A percentile compares a stretch with the other conserved stretches of the same genome.
Evolutionary conservation across 2,113 vertebrate species (phyloP).

Genomic region (Taxidea taxus): DNA sequence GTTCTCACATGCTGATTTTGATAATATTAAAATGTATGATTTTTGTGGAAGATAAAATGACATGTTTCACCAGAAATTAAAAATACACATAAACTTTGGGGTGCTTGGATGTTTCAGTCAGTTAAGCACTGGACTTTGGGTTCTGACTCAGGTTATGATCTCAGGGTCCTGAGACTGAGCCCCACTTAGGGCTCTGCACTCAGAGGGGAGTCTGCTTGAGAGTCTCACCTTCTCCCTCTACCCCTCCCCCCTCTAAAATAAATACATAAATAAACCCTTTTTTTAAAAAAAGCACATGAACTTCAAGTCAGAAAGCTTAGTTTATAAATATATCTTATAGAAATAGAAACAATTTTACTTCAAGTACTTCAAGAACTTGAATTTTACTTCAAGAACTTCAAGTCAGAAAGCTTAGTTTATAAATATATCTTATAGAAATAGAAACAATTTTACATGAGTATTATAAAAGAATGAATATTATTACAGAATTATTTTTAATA

Average conservation of each 20-base stretch:
- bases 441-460: not conserved
- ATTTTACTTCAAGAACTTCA: too few species aligned
- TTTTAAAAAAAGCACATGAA: not conserved
- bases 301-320: not conserved
- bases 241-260: not conserved
- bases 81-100: not conserved
- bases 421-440: not conserved
- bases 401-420: not conserved
- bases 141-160: not conserved
- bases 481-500: not conserved
- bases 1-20: not conserved
- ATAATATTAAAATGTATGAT: not conserved
- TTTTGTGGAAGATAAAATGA: not conserved
- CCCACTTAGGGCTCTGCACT: not conserved
- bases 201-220: not conserved
- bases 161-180: not conserved
- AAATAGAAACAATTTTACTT: not conserved
- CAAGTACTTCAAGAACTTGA: too few species aligned
- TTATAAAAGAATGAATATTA: not conserved
- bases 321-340: not conserved
- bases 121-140: not conserved
- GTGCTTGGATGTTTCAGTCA: not conserved
- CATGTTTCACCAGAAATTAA: not conserved
- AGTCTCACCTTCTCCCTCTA: not conserved
- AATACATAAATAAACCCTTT: not conserved